Conservation (phyloP, 2,888 invertebrate species). For the Drosophila gaucha region DNA sequence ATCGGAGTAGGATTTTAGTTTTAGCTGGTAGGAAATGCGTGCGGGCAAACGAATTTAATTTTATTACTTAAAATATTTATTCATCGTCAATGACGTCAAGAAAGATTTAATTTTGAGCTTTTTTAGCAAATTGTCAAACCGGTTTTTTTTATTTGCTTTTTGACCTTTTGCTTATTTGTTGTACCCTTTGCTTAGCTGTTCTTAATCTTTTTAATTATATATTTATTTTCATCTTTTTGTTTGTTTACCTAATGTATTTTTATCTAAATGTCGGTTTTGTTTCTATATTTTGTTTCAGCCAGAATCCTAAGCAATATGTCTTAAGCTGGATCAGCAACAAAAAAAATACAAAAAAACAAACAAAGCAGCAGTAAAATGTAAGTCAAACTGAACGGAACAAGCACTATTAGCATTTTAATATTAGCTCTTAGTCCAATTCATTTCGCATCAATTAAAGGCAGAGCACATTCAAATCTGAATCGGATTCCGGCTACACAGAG, state of each 20-base stretch:
- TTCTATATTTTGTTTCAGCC: slow-evolving; percentile 54
- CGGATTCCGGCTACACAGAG: slow-evolving; percentile 39
- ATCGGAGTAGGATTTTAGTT: slow-evolving; percentile 24
- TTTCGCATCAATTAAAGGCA: slow-evolving; percentile 54
- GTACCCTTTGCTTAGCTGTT: slow-evolving; percentile 49
- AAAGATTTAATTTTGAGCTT: slow-evolving; percentile 41
- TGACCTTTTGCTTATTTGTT: slow-evolving; percentile 56
- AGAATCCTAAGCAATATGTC: slow-evolving; percentile 60
- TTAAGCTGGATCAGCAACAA: slow-evolving; percentile 50
- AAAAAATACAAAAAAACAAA: not conserved
- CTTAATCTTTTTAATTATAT: slow-evolving; percentile 58
- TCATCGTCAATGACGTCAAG: slow-evolving; percentile 42
- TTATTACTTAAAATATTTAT: slow-evolving; percentile 55
- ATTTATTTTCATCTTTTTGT: slow-evolving; percentile 50
- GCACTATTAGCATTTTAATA: slow-evolving; percentile 21
- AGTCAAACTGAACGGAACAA: slow-evolving; percentile 39
- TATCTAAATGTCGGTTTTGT: slow-evolving; percentile 29
- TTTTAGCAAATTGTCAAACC: slow-evolving; percentile 55
- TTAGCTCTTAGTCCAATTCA: slow-evolving; percentile 49
- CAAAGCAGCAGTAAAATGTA: slow-evolving; percentile 56
- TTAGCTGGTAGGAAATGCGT: slow-evolving; percentile 22
- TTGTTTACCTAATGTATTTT: slow-evolving; percentile 19
- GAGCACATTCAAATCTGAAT: slow-evolving; percentile 6
- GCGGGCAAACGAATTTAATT: slow-evolving; percentile 47
- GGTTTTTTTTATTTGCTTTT: slow-evolving; percentile 61